Evolutionary conservation across 1,140 invertebrate species (phyloP), one percentile per base, ranked within the genome.

Genomic region (Littorina saxatilis): DNA sequence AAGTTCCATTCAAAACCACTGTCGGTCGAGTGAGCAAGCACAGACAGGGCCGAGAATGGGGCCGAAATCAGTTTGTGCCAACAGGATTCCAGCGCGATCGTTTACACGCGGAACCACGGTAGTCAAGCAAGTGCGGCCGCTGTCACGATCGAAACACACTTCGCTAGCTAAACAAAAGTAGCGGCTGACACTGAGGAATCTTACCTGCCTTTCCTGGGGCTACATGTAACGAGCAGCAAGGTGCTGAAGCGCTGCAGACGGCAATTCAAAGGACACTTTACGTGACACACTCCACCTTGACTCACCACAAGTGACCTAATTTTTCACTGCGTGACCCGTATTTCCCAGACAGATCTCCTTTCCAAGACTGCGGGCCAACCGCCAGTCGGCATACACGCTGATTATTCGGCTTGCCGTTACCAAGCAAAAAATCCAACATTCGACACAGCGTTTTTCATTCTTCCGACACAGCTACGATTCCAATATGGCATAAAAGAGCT

Each of bases 271-370:
- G 35, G 55, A 58, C 35, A 63, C 32, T 63, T 40, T 40, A 11
- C 52, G 76, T 78, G 76, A 78, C 76, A 78, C 58, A 78, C 76
- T 78, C 76, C 76, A 76, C 74, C 76, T 78, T 66, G 76, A 78
- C 76, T 73, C 70, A 66, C 47, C 74, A 55, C 76, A 40, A 58
- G 55, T 78, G 76, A 78, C 76, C 76, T 43, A 78, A 37, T 78
- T 78, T 43, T 58, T 39, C 74, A 17, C 70, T 37, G 32, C 43
- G 58, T 78, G 76, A 78, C 76, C 76, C 76, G 76, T 78, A 78
- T 78, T 78, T 63, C 52, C 76, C 76, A 78, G 76, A 78, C 76
- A 78, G 55, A 39, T 58, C 55, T 63, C 39, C 58, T 61, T 39
- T 78, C 58, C 58, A 63, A 63, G 55, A 78, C 76, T 55, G 20